Evolutionary conservation across 1,140 invertebrate species (phyloP), one percentile per base, ranked within the genome.

Genomic region (Drosophila tani): DNA sequence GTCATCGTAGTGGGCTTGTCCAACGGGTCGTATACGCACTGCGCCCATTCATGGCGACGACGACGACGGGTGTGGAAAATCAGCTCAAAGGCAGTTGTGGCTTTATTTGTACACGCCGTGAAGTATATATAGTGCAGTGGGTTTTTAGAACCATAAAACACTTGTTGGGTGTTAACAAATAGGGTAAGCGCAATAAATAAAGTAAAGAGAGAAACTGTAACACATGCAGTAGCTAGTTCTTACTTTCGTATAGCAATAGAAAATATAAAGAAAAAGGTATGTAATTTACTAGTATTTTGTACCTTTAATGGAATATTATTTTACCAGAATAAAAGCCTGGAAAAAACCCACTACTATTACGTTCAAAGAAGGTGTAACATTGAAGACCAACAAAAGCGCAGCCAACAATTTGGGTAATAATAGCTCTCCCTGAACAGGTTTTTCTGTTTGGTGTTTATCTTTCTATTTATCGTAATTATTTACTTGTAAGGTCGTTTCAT

Each of bases 1-100:
- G 69, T 49, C 60, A 40, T 40, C 21, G 68, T 56, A 32, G 67
- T 56, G n/a, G 24, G 50, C 49, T 41, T 58, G 77, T 51, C 58
- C 63, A 73, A 73, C 77, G 81, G 80, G 76, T 71, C 79, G 81
- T 75, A 82, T 82, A 73, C 66, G 81, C 65, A 66, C 58, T 43
- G 49, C n/a, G 62, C 69, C 69, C 67, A 85, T 81, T 81, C 68
- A 80, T 81, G 67, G 67, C 51, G 29, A 35, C 32, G 51, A n/a
- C n/a, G n/a, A 11, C 32, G 14, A 55, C 56, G 32, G 56, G 60
- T 60, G 49, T 43, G 65, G 35, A 47, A 76, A 56, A 40, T 46
- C 49, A 40, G 49, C 62, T 35, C 45, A 19, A n/a, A 56, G 32
- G 47, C 63, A 55, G 29, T 53, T 29, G 29, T 55, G 21, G 19